Evolutionary conservation across 1,140 invertebrate species (phyloP), one percentile per base, ranked within the genome.

Genomic region (Campoletis sonorensis): DNA sequence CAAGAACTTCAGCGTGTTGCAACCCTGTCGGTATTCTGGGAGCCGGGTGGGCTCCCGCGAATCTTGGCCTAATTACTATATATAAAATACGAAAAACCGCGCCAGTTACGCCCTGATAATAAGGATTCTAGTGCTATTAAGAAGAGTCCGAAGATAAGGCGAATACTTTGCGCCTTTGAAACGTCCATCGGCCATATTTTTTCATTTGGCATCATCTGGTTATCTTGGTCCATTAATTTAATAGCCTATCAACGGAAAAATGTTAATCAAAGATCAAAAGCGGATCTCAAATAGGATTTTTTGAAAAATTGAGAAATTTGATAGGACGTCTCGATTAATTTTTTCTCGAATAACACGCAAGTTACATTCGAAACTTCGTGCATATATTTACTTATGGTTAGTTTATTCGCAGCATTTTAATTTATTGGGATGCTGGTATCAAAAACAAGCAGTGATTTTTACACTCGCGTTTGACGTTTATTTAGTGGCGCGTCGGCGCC

Each of bases 401-500:
- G 51, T 54, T 3, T 54, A 21, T 54, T n/a, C 51, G 18, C 51
- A 11, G n/a, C n/a, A n/a, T 16, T n/a, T n/a, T 54, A 21, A 54
- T 64, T 64, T 64, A 26, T 79, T 40, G 26, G 79, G 21, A 40
- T 30, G 37, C 18, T 40, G 26, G 16, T 80, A 51, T 70, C 27
- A 33, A 33, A 70, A 15, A 23, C n/a, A 51, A n/a, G 49, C 21
- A 7, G 23, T 26, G 64, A 67, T 27, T 81, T 49, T 67, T 67
- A 23, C 10, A 64, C 18, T 30, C 13, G 49, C 37, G 33, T 72
- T 71, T 70, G 83, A 64, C 81, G 83, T 82, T 86, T 86, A 86
- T 87, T 87, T 86, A 87, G 84, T 85, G 84, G 68, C 81, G 78
- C 82, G 85, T 87, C 86, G 86, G 85, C 83, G 80, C 79, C 84